phyloP scores from a whole-genome alignment of 2,113 vertebrate genomes.

The Dicaeum eximium region DNA sequence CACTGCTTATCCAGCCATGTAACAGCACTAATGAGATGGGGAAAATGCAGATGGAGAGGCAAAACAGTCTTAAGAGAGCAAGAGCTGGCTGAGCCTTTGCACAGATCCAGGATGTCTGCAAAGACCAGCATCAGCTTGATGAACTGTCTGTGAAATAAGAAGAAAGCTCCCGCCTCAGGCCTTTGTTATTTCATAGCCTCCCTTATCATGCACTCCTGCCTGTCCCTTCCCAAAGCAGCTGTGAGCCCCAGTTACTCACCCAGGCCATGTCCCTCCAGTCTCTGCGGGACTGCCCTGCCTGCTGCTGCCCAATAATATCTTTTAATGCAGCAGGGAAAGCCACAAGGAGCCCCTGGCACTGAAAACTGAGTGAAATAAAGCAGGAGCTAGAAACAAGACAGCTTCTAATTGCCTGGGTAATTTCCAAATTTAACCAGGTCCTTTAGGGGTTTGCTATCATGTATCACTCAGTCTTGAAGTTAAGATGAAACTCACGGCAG shows the following conservation, averaged over 20 bases:
- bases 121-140: background rate
- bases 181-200: background rate
- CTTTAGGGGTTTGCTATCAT: background rate
- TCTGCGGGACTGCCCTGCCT: background rate
- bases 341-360: fast-evolving
- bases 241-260: background rate
- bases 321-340: background rate
- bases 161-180: background rate
- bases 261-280: background rate
- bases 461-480: background rate
- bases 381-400: background rate
- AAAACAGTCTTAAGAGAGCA: background rate
- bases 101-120: fast-evolving
- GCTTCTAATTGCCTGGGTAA: background rate
- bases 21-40: fast-evolving
- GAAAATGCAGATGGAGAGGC: background rate
- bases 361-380: background rate
- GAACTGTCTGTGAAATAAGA: background rate
- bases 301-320: background rate
- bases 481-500: background rate
- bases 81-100: background rate
- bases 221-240: background rate
- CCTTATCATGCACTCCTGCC: background rate
- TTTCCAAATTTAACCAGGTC: background rate
- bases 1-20: background rate